Evolutionary conservation across 1,140 invertebrate species (phyloP), one percentile per base, ranked within the genome.

Genomic region (Charaxes varanes): DNA sequence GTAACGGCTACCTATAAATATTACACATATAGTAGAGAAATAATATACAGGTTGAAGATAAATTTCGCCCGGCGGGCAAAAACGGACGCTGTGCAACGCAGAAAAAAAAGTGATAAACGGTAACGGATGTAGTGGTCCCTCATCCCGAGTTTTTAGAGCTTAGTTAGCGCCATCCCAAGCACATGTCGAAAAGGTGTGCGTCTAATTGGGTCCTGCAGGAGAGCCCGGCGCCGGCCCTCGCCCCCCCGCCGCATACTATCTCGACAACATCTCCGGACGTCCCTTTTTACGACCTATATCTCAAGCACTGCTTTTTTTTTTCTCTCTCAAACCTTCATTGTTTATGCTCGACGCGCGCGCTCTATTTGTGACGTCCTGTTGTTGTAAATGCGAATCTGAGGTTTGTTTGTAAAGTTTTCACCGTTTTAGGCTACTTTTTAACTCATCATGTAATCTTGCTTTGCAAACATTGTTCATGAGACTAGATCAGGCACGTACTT

Each of bases 121-220:
- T 69, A 69, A 76, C 74, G 71, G 69, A 72, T 79, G 68, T 64
- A 59, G 63, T 55, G 56, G 53, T n/a, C n/a, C 53, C 52, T 41
- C 54, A 63, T 68, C 64, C 57, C 56, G 56, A 42, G 43, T 46
- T 65, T 72, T 69, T 70, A 56, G 52, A 53, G 60, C 53, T 66
- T 67, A 68, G 69, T 71, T 69, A 70, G 69, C 62, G 62, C 62
- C 50, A 58, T 56, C 48, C 54, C 59, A 62, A 68, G 66, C 74
- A 82, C 71, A 70, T 82, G 74, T 72, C 68, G 66, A 68, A 81
- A 81, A 81, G 77, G 77, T 81, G 77, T 79, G 72, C 62, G 61
- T 68, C 74, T 82, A 82, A 82, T 82, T 82, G 78, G 76, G 71
- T 64, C 54, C 57, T 55, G 58, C 46, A 53, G 48, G 41, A 36